A percentile compares a stretch with the other conserved stretches of the same genome.
These are phyloP conservation scores for Arnoldichthys spilopterus DNA, from an alignment of 2,797 vertebrate species.

Conservation along the genomic window DNA sequence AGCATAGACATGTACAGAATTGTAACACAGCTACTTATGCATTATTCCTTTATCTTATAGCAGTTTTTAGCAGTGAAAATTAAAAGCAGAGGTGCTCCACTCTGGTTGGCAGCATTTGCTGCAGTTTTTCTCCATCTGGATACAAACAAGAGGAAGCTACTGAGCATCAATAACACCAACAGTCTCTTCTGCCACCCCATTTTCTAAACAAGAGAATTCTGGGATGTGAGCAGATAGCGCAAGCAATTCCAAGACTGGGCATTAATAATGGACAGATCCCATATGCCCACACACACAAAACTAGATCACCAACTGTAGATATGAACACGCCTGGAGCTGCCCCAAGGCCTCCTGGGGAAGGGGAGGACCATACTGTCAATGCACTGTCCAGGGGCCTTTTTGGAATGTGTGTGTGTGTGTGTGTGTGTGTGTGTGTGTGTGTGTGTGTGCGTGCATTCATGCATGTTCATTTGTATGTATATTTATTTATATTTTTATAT, in stretches of 20 bases:
- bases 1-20: not conserved
- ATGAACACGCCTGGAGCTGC: slow-evolving; percentile 46
- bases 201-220: slow-evolving; percentile 13
- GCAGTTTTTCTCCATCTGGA: not conserved
- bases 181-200: slow-evolving; percentile 5
- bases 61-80: no score
- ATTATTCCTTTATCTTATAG: not conserved
- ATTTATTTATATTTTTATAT: no score
- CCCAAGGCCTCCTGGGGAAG: slow-evolving; percentile 48
- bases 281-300: slow-evolving; percentile 61
- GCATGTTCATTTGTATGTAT: no score
- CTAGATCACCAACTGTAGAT: slow-evolving; percentile 67
- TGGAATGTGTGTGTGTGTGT: slow-evolving; percentile 19
- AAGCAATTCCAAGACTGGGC: slow-evolving; percentile 21
- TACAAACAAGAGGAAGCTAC: not conserved
- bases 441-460: not conserved
- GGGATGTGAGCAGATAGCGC: slow-evolving; percentile 25
- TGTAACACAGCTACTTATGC: not conserved
- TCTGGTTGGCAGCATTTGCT: not conserved
- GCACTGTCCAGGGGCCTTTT: slow-evolving; percentile 43
- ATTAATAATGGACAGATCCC: slow-evolving; percentile 62
- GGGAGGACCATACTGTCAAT: slow-evolving; percentile 45
- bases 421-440: not conserved
- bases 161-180: not conserved
- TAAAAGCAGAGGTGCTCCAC: not conserved